Evolutionary conservation across 2,797 vertebrate species (phyloP).

Genomic region (Hipposideros larvatus): DNA sequence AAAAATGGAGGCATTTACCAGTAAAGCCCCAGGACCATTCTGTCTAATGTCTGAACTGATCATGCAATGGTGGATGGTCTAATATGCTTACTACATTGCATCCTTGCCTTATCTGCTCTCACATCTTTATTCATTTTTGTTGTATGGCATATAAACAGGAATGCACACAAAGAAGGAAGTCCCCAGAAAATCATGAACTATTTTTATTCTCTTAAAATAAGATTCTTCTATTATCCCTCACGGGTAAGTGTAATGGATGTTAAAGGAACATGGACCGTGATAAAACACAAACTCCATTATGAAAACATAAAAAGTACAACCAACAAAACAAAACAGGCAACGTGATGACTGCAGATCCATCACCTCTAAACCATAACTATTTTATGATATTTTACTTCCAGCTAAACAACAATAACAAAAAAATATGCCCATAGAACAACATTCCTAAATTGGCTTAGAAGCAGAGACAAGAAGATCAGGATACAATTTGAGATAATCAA

Average conservation of each 20-base stretch:
- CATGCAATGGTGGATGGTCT: not conserved
- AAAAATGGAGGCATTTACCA: not conserved
- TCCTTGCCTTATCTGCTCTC: not conserved
- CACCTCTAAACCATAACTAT: not conserved
- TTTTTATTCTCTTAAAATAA: not conserved
- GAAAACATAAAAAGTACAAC: not conserved
- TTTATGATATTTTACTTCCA: not conserved
- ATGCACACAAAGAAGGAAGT: not conserved
- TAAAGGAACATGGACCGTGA: not conserved
- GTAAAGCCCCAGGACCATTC: not conserved
- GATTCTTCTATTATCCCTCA: not conserved
- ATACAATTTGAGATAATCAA: not conserved
- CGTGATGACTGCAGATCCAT: not conserved
- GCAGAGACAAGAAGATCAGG: not conserved
- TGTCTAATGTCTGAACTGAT: not conserved
- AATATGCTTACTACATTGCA: not conserved
- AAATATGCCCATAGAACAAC: not conserved
- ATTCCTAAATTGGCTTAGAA: not conserved
- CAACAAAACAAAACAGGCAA: not conserved
- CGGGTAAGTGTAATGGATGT: not conserved
- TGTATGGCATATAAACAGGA: not conserved
- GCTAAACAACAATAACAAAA: not conserved
- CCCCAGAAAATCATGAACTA: not conserved
- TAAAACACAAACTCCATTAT: not conserved
- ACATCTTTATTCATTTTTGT: not conserved